phyloP scores from a whole-genome alignment of 2,113 vertebrate genomes.

The Microcebus ravelobensis region DNA sequence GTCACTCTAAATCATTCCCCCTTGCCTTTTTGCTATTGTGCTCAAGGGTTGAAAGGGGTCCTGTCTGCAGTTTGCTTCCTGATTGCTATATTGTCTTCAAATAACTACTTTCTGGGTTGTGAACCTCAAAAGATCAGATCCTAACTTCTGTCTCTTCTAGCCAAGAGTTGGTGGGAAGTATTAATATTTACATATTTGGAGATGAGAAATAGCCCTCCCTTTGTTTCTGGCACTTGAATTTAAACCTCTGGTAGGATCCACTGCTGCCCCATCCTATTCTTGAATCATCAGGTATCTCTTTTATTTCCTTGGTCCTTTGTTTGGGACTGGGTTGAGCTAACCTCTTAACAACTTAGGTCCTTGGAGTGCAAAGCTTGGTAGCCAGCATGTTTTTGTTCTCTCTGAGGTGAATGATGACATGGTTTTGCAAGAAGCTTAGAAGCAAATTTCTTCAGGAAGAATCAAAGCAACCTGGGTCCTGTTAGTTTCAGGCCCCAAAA shows the following conservation, averaged over 20 bases:
- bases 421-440: slow-evolving; percentile 32
- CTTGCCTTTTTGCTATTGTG: neutral
- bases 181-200: neutral
- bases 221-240: neutral
- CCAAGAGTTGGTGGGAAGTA: neutral
- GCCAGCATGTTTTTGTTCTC: slow-evolving; percentile 8
- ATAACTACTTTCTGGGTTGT: neutral
- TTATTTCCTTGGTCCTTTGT: slow-evolving; percentile 21
- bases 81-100: neutral
- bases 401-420: slow-evolving; percentile 57
- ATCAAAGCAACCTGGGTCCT: slow-evolving; percentile 23
- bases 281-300: neutral
- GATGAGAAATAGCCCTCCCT: slow-evolving; percentile 7
- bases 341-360: neutral
- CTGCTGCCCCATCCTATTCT: neutral
- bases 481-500: slow-evolving; percentile 33
- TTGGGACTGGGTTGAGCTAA: neutral
- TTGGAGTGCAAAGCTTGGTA: neutral
- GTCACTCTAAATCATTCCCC: neutral
- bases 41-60: neutral
- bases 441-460: slow-evolving; percentile 48
- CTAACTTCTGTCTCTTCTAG: neutral
- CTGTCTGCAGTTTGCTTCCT: neutral
- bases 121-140: neutral
- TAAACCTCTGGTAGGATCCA: neutral